Percentiles rank a stretch among this genome's conserved stretches.
phyloP scores from a whole-genome alignment of 2,797 vertebrate species.

The Oceanodroma leucorhoa region DNA sequence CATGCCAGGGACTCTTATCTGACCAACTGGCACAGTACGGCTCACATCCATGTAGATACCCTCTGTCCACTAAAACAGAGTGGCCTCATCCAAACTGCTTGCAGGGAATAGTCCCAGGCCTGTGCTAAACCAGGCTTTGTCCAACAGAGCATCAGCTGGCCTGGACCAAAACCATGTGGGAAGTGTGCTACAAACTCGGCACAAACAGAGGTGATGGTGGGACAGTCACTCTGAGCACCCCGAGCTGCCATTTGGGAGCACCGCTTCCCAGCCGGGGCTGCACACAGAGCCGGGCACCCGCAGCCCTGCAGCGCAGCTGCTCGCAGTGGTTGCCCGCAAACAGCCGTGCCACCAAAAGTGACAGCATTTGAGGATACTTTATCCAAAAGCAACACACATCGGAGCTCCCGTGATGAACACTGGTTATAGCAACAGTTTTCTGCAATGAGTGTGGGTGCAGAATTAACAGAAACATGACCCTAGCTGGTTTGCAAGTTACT shows the following conservation, averaged over 20 bases:
- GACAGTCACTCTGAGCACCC: not conserved
- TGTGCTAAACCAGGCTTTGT: not conserved
- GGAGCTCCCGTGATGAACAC: not conserved
- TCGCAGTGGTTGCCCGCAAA: fast-evolving
- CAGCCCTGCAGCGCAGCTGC: not conserved
- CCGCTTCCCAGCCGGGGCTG: fast-evolving
- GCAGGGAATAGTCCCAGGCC: not conserved
- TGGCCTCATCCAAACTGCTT: not conserved
- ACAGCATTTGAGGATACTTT: not conserved
- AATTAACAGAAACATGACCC: not conserved
- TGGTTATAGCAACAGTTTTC: not conserved
- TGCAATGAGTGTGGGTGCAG: not conserved
- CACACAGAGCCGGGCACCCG: fast-evolving
- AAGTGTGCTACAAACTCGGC: fast-evolving
- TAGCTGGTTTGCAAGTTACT: not conserved
- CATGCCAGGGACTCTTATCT: not conserved
- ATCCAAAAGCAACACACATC: not conserved
- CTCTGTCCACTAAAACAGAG: not conserved
- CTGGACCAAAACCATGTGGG: not conserved
- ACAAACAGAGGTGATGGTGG: not conserved
- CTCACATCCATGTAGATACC: not conserved
- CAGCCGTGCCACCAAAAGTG: not conserved
- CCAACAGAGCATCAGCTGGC: not conserved
- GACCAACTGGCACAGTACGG: not conserved
- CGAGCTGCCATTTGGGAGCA: not conserved